Percentiles rank a stretch among this genome's conserved stretches.
These are phyloP conservation scores for Mnemiopsis leidyi DNA, from an alignment of 37 sponge, comb jelly and placozoan genomes.

Conservation along the genomic window DNA sequence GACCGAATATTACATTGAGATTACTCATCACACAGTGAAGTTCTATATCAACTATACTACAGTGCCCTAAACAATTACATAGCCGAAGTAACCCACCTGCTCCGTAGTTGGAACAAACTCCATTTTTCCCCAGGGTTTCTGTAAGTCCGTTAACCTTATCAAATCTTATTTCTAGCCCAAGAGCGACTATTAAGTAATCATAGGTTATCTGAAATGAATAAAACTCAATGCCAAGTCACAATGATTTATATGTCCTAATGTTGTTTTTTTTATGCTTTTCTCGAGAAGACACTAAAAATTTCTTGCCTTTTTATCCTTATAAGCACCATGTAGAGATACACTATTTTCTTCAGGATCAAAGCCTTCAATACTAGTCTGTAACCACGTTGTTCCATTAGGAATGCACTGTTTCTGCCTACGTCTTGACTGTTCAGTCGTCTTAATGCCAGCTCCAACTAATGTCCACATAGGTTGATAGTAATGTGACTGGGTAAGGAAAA, in stretches of 20 bases:
- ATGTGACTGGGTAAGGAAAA: conserved; percentile 69
- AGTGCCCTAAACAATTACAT: background rate
- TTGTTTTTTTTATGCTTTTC: too few species aligned
- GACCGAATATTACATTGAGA: too few species aligned
- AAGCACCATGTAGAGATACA: conserved; percentile 17
- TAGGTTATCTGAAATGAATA: conserved; percentile 68
- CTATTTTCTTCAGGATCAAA: conserved; percentile 76
- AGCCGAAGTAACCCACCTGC: background rate
- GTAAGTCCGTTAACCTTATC: conserved; percentile 67
- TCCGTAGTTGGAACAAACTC: conserved; percentile 44
- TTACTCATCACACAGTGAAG: too few species aligned
- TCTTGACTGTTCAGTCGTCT: conserved; percentile 69
- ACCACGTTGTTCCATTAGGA: conserved; percentile 72
- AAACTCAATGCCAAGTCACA: background rate
- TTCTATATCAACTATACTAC: too few species aligned
- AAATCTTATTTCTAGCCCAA: conserved; percentile 75
- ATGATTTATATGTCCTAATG: background rate
- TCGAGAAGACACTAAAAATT: conserved; percentile 65
- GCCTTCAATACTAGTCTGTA: conserved; percentile 66
- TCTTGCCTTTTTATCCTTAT: background rate
- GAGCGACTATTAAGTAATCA: conserved; percentile 82
- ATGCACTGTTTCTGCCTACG: conserved; percentile 69
- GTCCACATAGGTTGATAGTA: conserved; percentile 95
- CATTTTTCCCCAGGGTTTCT: conserved; percentile 24
- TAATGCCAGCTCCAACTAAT: conserved; percentile 79